A percentile compares a stretch with the other conserved stretches of the same genome.
Conservation (phyloP, 1,140 invertebrate genomes). For the Eumaeus atala region DNA sequence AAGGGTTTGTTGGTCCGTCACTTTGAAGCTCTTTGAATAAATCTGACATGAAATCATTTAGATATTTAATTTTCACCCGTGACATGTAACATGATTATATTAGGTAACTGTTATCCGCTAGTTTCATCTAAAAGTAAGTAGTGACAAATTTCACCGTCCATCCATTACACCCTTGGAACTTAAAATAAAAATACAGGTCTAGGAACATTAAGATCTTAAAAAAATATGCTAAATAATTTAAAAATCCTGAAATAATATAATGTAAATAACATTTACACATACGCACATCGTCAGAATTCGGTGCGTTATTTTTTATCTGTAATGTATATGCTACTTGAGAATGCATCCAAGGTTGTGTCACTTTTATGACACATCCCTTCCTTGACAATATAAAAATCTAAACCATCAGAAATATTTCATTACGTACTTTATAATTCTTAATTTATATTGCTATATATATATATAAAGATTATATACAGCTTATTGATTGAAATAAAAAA, state of each 20-base stretch:
- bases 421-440: too few relatives aligned
- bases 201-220: constrained; percentile 68
- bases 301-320: constrained; percentile 29
- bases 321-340: constrained; percentile 17
- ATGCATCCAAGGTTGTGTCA: not conserved
- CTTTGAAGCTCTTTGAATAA: too few relatives aligned
- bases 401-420: not conserved
- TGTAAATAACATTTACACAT: constrained; percentile 23
- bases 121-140: not conserved
- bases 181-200: constrained; percentile 58
- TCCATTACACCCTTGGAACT: constrained; percentile 21
- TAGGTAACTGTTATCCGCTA: too few relatives aligned
- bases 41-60: too few relatives aligned
- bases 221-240: constrained; percentile 57
- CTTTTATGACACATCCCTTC: not conserved
- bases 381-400: not conserved
- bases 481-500: not conserved
- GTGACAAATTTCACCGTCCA: not conserved
- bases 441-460: not conserved
- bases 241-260: constrained; percentile 40
- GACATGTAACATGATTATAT: too few relatives aligned
- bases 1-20: too few relatives aligned
- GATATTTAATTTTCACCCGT: too few relatives aligned
- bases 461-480: constrained; percentile 8
- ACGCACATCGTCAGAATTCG: constrained; percentile 26